These are phyloP conservation scores for Ectemnius lituratus DNA, from an alignment of 2,888 invertebrate genomes.

Conservation along the genomic window DNA sequence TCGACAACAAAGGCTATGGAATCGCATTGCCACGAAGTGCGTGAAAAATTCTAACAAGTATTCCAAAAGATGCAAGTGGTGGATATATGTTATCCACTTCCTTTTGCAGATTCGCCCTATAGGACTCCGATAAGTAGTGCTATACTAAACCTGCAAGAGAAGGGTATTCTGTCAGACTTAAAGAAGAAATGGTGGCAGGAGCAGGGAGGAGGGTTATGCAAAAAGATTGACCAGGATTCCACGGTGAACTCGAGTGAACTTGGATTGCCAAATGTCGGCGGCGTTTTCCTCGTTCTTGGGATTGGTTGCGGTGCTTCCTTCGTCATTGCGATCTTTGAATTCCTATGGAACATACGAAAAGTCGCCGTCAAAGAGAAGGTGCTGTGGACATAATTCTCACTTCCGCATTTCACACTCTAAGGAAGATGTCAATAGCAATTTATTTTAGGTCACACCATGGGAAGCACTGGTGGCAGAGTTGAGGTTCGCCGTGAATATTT, in stretches of 20 bases:
- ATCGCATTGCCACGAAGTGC: constrained; percentile 96
- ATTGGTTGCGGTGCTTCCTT: constrained; percentile 86
- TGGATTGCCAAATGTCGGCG: constrained; percentile 92
- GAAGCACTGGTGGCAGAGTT: constrained; percentile 86
- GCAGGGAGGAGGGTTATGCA: constrained; percentile 82
- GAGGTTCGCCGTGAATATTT: constrained; percentile 85
- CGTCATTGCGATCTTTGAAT: constrained; percentile 89
- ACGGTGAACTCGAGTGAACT: constrained; percentile 81
- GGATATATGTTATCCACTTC: background rate
- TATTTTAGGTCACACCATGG: constrained; percentile 82
- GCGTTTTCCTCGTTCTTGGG: constrained; percentile 92
- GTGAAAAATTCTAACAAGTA: constrained; percentile 5
- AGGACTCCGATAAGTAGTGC: constrained; percentile 91
- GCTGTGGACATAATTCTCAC: background rate
- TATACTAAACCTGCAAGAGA: constrained; percentile 93
- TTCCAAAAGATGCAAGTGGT: background rate
- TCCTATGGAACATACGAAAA: constrained; percentile 89
- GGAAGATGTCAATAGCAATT: background rate
- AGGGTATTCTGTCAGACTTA: constrained; percentile 87
- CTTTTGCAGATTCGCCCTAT: constrained; percentile 84
- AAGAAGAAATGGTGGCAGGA: constrained; percentile 96
- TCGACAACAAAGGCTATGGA: constrained; percentile 97
- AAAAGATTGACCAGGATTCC: constrained; percentile 69
- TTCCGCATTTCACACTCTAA: background rate
- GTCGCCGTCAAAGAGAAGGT: constrained; percentile 86